These are phyloP conservation scores for Potamilus streckersoni DNA, from an alignment of 1,140 invertebrate genomes.

Conservation along the genomic window DNA sequence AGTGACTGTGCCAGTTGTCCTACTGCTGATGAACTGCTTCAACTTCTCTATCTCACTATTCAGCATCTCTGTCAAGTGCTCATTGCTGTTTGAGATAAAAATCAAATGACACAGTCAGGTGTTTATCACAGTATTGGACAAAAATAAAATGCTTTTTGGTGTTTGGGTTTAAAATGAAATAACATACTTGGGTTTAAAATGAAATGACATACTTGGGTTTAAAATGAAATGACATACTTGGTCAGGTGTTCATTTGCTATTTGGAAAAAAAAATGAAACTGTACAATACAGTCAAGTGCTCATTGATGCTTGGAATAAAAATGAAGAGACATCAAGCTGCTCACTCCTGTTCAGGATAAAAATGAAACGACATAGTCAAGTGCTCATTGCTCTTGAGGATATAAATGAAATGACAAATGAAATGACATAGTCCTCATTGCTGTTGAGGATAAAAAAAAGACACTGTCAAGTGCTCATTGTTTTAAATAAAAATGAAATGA, in stretches of 20 bases:
- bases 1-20: constrained; percentile 46
- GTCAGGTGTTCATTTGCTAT: constrained; percentile 39
- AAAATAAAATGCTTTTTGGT: constrained; percentile 58
- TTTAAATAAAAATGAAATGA: constrained; percentile 53
- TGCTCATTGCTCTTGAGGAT: no score
- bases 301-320: constrained; percentile 44
- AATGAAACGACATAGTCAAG: no score
- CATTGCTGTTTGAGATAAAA: constrained; percentile 46
- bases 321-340: neutral
- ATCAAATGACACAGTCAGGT: neutral
- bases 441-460: constrained; percentile 20
- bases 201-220: neutral
- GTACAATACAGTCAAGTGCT: constrained; percentile 27
- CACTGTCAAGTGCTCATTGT: constrained; percentile 40
- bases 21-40: constrained; percentile 57
- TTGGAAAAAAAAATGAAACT: constrained; percentile 49
- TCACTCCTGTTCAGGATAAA: constrained; percentile 43
- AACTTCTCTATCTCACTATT: constrained; percentile 59
- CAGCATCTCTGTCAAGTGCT: constrained; percentile 54
- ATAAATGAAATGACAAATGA: constrained; percentile 23
- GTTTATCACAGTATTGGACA: constrained; percentile 47
- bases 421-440: constrained; percentile 44
- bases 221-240: neutral
- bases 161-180: constrained; percentile 10
- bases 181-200: constrained; percentile 1